Evolutionary conservation across 2,797 vertebrate species (phyloP).

Genomic region (Decapterus maruadsi): DNA sequence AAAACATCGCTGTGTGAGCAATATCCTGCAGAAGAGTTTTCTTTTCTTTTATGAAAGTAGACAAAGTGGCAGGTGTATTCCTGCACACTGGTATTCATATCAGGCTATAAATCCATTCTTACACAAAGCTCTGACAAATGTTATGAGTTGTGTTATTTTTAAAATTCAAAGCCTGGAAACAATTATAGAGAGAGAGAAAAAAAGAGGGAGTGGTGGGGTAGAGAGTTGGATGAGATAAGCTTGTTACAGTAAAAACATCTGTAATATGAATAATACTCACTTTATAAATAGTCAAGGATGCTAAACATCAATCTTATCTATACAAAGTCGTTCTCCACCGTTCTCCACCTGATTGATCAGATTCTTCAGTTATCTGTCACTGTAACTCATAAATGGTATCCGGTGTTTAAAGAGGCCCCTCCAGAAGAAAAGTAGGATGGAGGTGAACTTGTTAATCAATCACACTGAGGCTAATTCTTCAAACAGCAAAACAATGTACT

Average conservation of each 20-base stretch:
- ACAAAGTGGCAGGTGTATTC: not conserved
- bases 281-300: not conserved
- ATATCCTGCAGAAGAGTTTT: slow-evolving; percentile 33
- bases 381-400: not conserved
- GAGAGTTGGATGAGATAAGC: slow-evolving; percentile 15
- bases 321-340: not conserved
- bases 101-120: not conserved
- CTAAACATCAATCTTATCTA: slow-evolving; percentile 12
- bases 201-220: slow-evolving; percentile 20
- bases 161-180: not conserved
- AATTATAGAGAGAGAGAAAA: not conserved
- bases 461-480: slow-evolving; percentile 11
- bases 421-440: not conserved
- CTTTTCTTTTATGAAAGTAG: slow-evolving; percentile 9
- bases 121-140: not conserved
- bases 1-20: slow-evolving; percentile 13
- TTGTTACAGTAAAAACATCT: not conserved
- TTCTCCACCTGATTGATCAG: slow-evolving; percentile 6
- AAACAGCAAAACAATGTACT: slow-evolving; percentile 34
- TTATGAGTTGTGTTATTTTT: not conserved
- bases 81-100: not conserved
- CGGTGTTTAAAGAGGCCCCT: slow-evolving; percentile 27
- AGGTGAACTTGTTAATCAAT: slow-evolving; percentile 55
- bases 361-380: slow-evolving; percentile 26
- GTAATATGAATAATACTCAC: not conserved